These are phyloP conservation scores for Esperia sulphurella DNA, from an alignment of 2,888 invertebrate genomes.

Conservation along the genomic window DNA sequence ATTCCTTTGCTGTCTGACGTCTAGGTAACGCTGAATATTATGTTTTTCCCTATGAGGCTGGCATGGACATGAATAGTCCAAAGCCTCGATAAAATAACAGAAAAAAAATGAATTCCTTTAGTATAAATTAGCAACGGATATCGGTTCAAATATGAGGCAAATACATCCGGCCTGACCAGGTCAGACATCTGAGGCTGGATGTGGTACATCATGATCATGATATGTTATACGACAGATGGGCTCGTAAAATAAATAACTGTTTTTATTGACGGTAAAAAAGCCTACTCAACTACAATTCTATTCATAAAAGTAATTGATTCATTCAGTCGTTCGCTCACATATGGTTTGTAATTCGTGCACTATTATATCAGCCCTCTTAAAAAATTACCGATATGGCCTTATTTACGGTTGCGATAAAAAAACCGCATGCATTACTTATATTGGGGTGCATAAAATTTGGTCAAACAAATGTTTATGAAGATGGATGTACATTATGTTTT, in stretches of 20 bases:
- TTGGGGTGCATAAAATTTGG: constrained; percentile 10
- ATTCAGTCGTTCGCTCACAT: constrained; percentile 43
- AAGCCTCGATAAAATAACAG: too few relatives aligned
- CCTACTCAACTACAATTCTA: constrained; percentile 25
- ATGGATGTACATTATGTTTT: neutral
- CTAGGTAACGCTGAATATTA: too few relatives aligned
- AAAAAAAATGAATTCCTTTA: too few relatives aligned
- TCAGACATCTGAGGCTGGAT: too few relatives aligned
- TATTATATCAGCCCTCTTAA: constrained; percentile 35
- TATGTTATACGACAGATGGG: constrained; percentile 11
- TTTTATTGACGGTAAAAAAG: constrained; percentile 30
- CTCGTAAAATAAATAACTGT: constrained; percentile 10
- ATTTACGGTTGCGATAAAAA: constrained; percentile 9
- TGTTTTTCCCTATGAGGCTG: too few relatives aligned
- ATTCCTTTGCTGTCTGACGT: too few relatives aligned
- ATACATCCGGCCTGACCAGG: too few relatives aligned
- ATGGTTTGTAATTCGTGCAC: constrained; percentile 40
- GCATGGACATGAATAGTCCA: too few relatives aligned
- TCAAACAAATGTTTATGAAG: neutral
- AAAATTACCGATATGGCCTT: constrained; percentile 16
- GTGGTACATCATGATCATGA: neutral
- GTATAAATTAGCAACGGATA: too few relatives aligned
- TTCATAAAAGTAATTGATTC: constrained; percentile 28
- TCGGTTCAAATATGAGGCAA: too few relatives aligned
- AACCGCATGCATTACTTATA: neutral